Evolutionary conservation across 2,888 invertebrate species (phyloP).

Genomic region (Charanyca ferruginea): DNA sequence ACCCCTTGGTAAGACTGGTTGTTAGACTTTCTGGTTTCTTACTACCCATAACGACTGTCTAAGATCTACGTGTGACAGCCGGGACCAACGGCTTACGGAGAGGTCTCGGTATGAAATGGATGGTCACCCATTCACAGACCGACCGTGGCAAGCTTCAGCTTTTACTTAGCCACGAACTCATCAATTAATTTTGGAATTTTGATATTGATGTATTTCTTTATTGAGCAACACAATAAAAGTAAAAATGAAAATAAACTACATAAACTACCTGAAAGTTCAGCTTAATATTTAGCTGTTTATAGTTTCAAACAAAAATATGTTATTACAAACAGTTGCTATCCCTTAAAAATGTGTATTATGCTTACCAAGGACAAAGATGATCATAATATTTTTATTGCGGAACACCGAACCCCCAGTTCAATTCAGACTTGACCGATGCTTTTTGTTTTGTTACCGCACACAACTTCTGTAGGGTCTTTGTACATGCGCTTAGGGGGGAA

Average conservation of each 20-base stretch:
- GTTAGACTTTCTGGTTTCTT: too few relatives aligned
- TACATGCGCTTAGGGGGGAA: slow-evolving; percentile 77
- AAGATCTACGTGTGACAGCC: too few relatives aligned
- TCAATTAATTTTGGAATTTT: too few relatives aligned
- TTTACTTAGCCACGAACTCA: too few relatives aligned
- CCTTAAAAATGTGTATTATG: neutral
- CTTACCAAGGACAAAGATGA: slow-evolving; percentile 8
- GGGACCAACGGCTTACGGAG: too few relatives aligned
- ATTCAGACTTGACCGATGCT: slow-evolving; percentile 66
- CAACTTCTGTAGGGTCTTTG: slow-evolving; percentile 79
- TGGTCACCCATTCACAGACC: too few relatives aligned
- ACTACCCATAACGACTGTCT: too few relatives aligned
- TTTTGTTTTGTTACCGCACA: slow-evolving; percentile 74
- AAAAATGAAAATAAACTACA: neutral
- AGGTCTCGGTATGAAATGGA: too few relatives aligned
- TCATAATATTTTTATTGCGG: slow-evolving; percentile 13
- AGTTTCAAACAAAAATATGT: neutral
- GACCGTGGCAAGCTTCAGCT: too few relatives aligned
- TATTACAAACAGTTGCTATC: neutral
- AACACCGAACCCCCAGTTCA: slow-evolving; percentile 14
- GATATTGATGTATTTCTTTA: neutral
- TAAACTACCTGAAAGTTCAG: too few relatives aligned
- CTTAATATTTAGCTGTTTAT: neutral
- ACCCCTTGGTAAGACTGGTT: too few relatives aligned
- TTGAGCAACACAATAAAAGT: neutral